phyloP scores from a whole-genome alignment of 2,888 invertebrate species.

The Dolichomitus sp. region DNA sequence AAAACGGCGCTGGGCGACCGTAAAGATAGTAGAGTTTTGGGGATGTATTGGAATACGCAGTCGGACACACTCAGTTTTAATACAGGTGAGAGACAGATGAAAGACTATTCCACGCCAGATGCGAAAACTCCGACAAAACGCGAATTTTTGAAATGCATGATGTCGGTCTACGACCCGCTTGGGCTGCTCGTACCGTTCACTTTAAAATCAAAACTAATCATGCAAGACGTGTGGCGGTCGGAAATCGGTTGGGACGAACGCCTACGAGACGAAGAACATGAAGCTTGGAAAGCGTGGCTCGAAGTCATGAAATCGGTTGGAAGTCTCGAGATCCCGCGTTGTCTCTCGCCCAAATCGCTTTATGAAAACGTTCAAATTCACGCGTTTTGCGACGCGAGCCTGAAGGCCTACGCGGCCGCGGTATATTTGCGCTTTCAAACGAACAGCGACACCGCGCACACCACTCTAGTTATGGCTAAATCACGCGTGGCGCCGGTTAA shows the following conservation, averaged over 20 bases:
- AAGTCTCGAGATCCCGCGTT: not conserved
- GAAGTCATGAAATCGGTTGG: not conserved
- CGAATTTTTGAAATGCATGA: constrained; percentile 67
- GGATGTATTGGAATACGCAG: not conserved
- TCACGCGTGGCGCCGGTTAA: not conserved
- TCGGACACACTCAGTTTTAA: too few relatives aligned
- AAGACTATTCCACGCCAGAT: too few relatives aligned
- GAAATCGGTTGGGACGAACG: constrained; percentile 68
- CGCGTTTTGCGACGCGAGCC: not conserved
- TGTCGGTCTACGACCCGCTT: constrained; percentile 78
- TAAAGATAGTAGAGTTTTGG: not conserved
- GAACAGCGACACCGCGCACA: not conserved
- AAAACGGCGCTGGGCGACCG: not conserved
- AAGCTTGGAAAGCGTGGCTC: constrained; percentile 8
- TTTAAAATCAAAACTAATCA: constrained; percentile 69
- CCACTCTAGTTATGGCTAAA: not conserved
- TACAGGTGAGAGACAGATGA: not conserved
- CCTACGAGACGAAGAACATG: constrained; percentile 39
- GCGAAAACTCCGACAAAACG: constrained; percentile 61
- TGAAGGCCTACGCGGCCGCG: constrained; percentile 51
- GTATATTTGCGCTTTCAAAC: constrained; percentile 43
- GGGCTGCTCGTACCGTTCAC: constrained; percentile 72
- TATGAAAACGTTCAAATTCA: not conserved
- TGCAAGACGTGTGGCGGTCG: constrained; percentile 74
- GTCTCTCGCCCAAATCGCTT: not conserved